Percentiles rank a stretch among this genome's conserved stretches.
Evolutionary conservation across 2,888 invertebrate genomes (phyloP).

Genomic region (Pseudoips prasinana): DNA sequence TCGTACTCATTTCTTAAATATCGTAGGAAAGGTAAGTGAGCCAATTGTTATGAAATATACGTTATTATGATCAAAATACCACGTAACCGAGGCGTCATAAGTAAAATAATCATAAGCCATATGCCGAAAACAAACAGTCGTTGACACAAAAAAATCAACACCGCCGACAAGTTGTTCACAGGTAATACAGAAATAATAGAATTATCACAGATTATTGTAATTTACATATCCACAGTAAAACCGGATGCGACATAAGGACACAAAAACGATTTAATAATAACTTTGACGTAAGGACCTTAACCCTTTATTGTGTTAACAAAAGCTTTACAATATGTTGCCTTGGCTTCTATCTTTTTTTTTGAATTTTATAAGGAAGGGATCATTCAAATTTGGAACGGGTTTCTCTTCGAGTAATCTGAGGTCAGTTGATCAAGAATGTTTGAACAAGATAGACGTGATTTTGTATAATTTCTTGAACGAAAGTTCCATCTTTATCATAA

Average conservation of each 20-base stretch:
- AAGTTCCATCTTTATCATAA: no score
- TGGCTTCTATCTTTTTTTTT: constrained; percentile 60
- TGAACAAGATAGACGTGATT: constrained; percentile 58
- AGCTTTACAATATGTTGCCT: constrained; percentile 77
- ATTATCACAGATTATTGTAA: constrained; percentile 79
- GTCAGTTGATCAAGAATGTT: constrained; percentile 69
- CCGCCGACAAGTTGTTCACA: constrained; percentile 74
- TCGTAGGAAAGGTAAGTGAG: no score
- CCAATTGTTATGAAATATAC: constrained; percentile 23
- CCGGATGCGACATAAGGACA: constrained; percentile 77
- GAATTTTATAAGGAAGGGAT: constrained; percentile 64
- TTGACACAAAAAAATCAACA: constrained; percentile 43
- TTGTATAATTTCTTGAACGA: constrained; percentile 9
- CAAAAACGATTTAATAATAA: constrained; percentile 81
- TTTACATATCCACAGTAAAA: constrained; percentile 75
- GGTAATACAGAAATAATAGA: constrained; percentile 75
- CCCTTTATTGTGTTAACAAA: constrained; percentile 75
- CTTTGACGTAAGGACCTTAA: constrained; percentile 72
- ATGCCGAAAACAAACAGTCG: constrained; percentile 71
- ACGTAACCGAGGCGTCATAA: constrained; percentile 34
- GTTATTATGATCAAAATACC: constrained; percentile 38
- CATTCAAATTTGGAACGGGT: constrained; percentile 76
- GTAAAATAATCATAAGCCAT: constrained; percentile 54
- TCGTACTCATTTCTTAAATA: no score
- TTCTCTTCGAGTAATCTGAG: constrained; percentile 61